phyloP scores from a whole-genome alignment of 2,888 invertebrate species.

The Epinotia bilunana region DNA sequence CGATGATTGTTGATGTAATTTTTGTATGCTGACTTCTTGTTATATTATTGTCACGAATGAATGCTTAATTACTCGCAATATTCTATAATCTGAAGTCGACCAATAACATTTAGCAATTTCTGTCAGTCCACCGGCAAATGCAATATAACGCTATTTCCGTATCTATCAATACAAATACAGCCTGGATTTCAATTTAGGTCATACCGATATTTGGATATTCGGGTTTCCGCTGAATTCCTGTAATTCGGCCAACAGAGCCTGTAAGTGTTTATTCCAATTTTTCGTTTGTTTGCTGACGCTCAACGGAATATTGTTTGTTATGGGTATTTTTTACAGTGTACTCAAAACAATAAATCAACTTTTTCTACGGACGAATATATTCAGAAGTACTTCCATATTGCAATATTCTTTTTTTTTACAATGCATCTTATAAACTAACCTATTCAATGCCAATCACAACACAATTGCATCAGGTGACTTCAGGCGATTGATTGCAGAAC shows the following conservation, averaged over 20 bases:
- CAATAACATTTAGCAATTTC: background rate
- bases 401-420: too few species aligned
- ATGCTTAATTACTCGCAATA: too few species aligned
- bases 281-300: background rate
- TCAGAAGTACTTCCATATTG: too few species aligned
- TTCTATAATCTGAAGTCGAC: background rate
- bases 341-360: background rate
- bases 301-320: background rate
- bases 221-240: constrained; percentile 32
- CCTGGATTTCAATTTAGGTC: constrained; percentile 63
- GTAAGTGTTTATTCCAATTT: constrained; percentile 15
- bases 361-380: background rate
- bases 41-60: too few species aligned
- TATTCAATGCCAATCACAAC: too few species aligned
- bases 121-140: background rate
- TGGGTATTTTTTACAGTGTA: background rate
- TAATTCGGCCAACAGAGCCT: constrained; percentile 3
- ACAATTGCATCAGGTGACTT: too few species aligned
- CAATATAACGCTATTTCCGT: constrained; percentile 19
- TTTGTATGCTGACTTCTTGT: too few species aligned
- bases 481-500: too few species aligned
- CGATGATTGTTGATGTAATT: too few species aligned
- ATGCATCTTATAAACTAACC: too few species aligned
- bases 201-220: constrained; percentile 60
- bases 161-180: constrained; percentile 17